These are phyloP conservation scores for Cylas formicarius DNA, from an alignment of 1,140 invertebrate genomes.

Conservation along the genomic window DNA sequence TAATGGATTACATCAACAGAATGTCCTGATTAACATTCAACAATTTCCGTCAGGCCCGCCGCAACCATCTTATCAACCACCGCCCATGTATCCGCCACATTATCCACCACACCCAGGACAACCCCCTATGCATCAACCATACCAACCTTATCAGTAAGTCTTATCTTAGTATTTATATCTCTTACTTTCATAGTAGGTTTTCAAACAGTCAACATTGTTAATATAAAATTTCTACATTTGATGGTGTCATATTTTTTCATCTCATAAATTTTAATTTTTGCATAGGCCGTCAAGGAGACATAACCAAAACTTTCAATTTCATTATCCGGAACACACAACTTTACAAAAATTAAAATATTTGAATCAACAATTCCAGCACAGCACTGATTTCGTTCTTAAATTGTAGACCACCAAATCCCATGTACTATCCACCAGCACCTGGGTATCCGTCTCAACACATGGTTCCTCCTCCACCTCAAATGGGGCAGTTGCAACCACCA, in stretches of 20 bases:
- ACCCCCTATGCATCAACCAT: conserved; percentile 32
- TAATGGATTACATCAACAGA: conserved; percentile 39
- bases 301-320: no score
- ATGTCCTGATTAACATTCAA: conserved; percentile 42
- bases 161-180: conserved; percentile 1
- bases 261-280: no score
- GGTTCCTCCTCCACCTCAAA: conserved; percentile 43
- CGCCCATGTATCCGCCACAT: conserved; percentile 28
- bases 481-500: conserved; percentile 39
- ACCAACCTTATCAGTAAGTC: conserved; percentile 38
- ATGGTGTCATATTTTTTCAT: no score
- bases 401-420: conserved; percentile 35
- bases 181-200: no score
- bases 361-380: no score
- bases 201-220: no score
- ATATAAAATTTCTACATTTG: no score
- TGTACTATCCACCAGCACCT: conserved; percentile 34
- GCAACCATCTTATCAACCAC: conserved; percentile 31
- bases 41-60: conserved; percentile 38
- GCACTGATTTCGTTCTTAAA: no score
- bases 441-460: conserved; percentile 41
- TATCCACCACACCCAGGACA: conserved; percentile 30
- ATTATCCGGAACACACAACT: conserved; percentile 2
- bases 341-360: no score
- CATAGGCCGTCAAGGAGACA: no score